A percentile compares a stretch with the other conserved stretches of the same genome.
phyloP scores from a whole-genome alignment of 2,797 vertebrate genomes.

The Galagoides demidoff region DNA sequence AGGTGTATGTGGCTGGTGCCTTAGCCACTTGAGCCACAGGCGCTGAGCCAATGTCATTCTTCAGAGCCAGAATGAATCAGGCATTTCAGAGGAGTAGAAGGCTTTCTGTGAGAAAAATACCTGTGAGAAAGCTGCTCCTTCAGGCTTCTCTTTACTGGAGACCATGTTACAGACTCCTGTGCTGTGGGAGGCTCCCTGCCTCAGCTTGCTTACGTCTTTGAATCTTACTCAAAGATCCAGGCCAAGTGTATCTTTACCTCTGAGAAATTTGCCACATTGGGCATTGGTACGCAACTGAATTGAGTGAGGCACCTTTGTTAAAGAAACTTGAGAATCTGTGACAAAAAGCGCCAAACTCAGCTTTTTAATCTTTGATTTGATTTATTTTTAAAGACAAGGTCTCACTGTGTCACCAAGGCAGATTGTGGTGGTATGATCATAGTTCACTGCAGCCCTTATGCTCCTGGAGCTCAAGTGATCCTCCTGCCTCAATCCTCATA shows the following conservation, averaged over 20 bases:
- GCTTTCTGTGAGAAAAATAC: neutral
- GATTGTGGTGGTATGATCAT: neutral
- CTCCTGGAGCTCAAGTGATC: neutral
- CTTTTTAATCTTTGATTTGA: neutral
- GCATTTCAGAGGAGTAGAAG: neutral
- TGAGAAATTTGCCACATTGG: conserved; percentile 27
- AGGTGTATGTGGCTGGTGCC: no score
- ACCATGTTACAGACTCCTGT: neutral
- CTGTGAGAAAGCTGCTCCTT: no score
- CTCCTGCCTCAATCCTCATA: neutral
- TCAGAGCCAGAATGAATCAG: neutral
- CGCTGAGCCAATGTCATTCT: neutral
- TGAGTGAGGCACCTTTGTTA: neutral
- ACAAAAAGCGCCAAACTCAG: neutral
- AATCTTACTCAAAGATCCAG: neutral
- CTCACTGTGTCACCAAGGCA: neutral
- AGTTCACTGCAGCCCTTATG: neutral
- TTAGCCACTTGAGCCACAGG: no score
- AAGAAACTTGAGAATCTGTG: conserved; percentile 27
- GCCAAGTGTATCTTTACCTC: conserved; percentile 17
- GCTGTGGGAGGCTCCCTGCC: neutral
- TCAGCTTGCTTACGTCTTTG: neutral
- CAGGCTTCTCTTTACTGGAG: neutral
- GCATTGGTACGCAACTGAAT: neutral
- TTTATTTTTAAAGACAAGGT: neutral